Conservation (phyloP, 2,888 invertebrate species). For the Colletes collaris region DNA sequence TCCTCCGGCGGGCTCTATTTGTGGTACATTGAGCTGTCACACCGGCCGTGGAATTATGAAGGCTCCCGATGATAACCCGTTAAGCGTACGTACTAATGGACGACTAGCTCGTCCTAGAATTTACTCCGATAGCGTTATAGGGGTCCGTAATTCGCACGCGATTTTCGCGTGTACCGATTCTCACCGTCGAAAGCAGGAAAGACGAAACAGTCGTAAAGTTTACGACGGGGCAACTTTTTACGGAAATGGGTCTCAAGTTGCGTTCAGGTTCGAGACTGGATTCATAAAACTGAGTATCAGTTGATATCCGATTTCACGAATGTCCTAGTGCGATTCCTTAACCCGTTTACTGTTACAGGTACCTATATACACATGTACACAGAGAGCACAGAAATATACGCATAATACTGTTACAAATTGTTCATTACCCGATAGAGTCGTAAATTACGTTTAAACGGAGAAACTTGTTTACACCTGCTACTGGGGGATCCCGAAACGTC, state of each 20-base stretch:
- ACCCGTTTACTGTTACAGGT: too few relatives aligned
- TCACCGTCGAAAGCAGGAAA: background rate
- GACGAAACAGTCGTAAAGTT: background rate
- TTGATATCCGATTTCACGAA: too few relatives aligned
- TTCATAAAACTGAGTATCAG: too few relatives aligned
- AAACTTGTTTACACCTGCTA: too few relatives aligned
- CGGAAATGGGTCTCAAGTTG: background rate
- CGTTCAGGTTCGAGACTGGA: too few relatives aligned
- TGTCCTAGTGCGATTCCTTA: too few relatives aligned
- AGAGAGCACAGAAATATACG: too few relatives aligned
- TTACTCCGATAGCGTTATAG: slow-evolving; percentile 42
- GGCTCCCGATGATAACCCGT: slow-evolving; percentile 80
- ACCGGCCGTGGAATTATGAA: slow-evolving; percentile 75
- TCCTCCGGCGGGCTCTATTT: slow-evolving; percentile 70
- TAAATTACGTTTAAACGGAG: too few relatives aligned
- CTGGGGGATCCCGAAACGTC: too few relatives aligned
- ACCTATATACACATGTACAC: too few relatives aligned
- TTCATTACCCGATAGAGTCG: too few relatives aligned
- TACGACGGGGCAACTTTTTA: background rate
- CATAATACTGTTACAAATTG: too few relatives aligned
- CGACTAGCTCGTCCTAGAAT: slow-evolving; percentile 52
- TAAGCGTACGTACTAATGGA: slow-evolving; percentile 71
- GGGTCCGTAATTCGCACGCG: slow-evolving; percentile 41
- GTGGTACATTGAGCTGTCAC: slow-evolving; percentile 79
- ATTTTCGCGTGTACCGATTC: slow-evolving; percentile 31